Conservation (phyloP, 1,140 invertebrate species). For the Platorchestia sp. region DNA sequence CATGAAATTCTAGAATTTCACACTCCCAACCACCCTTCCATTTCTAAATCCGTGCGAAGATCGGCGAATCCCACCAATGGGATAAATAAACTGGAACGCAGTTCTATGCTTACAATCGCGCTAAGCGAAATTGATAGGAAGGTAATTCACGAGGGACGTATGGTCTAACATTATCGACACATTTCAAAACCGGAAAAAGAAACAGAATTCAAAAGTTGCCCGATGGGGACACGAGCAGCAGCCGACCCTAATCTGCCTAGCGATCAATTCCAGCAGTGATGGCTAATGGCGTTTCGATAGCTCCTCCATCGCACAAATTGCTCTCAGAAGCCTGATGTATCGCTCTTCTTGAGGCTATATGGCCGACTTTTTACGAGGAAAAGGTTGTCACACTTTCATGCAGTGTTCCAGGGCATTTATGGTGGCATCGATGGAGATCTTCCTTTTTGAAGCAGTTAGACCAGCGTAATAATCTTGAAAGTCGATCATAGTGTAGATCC, state of each 20-base stretch:
- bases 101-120: not conserved
- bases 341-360: not conserved
- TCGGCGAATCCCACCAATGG: not conserved
- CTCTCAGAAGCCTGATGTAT: conserved; percentile 3
- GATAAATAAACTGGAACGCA: not conserved
- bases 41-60: not conserved
- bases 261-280: not conserved
- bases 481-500: not conserved
- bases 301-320: conserved; percentile 42
- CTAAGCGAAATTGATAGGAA: not conserved
- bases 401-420: not conserved
- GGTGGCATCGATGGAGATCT: not conserved
- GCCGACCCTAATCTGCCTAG: not conserved
- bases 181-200: not conserved
- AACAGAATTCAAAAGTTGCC: not conserved
- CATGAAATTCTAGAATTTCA: no score
- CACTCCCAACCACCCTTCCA: not conserved
- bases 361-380: not conserved
- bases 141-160: not conserved
- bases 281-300: conserved; percentile 37
- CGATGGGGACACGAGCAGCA: not conserved
- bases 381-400: not conserved
- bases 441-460: not conserved
- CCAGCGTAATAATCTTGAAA: not conserved
- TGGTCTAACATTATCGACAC: not conserved